Evolutionary conservation across 2,888 invertebrate genomes (phyloP).

Genomic region (Agrilus biguttatus): DNA sequence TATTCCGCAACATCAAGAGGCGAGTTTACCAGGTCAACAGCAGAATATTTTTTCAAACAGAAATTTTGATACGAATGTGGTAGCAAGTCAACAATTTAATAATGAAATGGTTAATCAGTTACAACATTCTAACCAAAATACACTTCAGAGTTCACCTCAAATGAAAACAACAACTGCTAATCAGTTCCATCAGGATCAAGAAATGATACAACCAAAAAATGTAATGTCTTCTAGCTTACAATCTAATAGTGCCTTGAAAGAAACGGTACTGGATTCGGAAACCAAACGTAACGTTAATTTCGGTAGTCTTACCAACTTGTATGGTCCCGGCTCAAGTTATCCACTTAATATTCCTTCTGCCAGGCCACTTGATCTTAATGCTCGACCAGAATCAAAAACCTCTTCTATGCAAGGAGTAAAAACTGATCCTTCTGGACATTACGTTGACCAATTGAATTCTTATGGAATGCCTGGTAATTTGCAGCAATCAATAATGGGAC

Average conservation of each 20-base stretch:
- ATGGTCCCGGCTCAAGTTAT: slow-evolving; percentile 15
- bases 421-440: too few relatives aligned
- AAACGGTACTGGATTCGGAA: slow-evolving; percentile 16
- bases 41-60: slow-evolving; percentile 5
- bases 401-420: background rate
- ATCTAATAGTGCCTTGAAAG: background rate
- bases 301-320: slow-evolving; percentile 15
- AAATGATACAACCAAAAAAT: too few relatives aligned
- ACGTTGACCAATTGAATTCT: too few relatives aligned
- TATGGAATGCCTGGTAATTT: too few relatives aligned
- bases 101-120: too few relatives aligned
- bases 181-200: background rate
- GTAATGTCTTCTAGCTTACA: too few relatives aligned
- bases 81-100: background rate
- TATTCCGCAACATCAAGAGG: slow-evolving; percentile 5
- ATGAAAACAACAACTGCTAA: background rate
- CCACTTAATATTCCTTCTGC: slow-evolving; percentile 21
- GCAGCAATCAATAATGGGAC: too few relatives aligned
- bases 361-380: slow-evolving; percentile 10
- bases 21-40: slow-evolving; percentile 8
- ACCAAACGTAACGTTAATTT: slow-evolving; percentile 20
- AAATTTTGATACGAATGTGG: slow-evolving; percentile 7
- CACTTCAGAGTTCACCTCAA: too few relatives aligned
- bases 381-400: slow-evolving; percentile 10
- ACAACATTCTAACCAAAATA: too few relatives aligned